Evolutionary conservation across 2,888 invertebrate species (phyloP), one percentile per base, ranked within the genome.

Genomic region (Tubulanus polymorphus): DNA sequence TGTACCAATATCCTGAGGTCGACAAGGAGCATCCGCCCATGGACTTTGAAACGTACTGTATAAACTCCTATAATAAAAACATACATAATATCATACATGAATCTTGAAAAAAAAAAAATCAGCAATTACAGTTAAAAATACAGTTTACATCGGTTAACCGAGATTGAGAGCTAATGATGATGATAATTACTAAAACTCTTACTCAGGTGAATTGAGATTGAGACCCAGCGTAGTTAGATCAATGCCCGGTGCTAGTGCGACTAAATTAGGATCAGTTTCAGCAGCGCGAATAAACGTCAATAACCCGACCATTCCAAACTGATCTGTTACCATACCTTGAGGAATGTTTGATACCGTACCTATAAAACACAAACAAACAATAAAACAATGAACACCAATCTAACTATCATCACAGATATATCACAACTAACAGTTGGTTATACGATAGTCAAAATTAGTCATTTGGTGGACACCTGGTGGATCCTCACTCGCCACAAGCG

Each of bases 41-140:
- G 99, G 99, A 61, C 97, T 99, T 74, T 93, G 95, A 82, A 99
- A 99, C 73, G 92, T 95, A 79, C 93, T 93, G 85, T 96, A 96
- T 71, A 99, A 85, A 83, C 93, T 76, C 60, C 78, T 78, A 72
- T 30, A 69, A 67, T 8, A 53, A 54, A 56, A 53, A 52, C 35
- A 50, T 37, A 10, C n/a, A n/a, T n/a, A n/a, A n/a, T n/a, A n/a
- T n/a, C 48, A 51, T 15, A 47, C 6, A 8, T 25, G 27, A 25
- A 23, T 8, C 10, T 26, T 48, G 27, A 48, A 8, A 18, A 50
- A n/a, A 12, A 29, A 27, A 10, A n/a, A n/a, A n/a, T n/a, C n/a
- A n/a, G n/a, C n/a, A n/a, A n/a, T n/a, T n/a, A n/a, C n/a, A n/a
- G n/a, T n/a, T n/a, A n/a, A n/a, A n/a, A n/a, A n/a, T n/a, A n/a